Evolutionary conservation across 2,113 vertebrate genomes (phyloP).

Genomic region (Nematolebias whitei): DNA sequence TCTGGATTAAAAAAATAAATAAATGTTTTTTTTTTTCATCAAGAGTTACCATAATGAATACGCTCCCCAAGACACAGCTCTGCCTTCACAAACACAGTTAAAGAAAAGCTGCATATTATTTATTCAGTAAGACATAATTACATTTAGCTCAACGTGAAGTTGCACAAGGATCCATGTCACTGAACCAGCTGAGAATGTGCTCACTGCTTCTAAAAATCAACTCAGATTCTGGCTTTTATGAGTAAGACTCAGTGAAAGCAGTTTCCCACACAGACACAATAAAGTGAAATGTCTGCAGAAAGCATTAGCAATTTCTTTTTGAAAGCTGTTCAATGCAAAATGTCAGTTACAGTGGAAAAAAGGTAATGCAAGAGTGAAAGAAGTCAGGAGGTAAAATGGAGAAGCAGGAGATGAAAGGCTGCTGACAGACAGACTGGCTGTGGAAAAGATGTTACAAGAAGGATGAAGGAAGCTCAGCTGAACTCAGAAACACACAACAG

Average conservation of each 20-base stretch:
- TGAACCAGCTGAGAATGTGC: background rate
- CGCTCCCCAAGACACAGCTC: constrained; percentile 21
- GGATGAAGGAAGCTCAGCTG: constrained; percentile 51
- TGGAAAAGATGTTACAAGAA: constrained; percentile 24
- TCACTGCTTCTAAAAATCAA: background rate
- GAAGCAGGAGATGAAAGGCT: constrained; percentile 42
- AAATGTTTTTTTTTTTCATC: background rate
- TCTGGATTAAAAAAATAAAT: constrained; percentile 9
- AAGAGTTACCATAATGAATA: constrained; percentile 25
- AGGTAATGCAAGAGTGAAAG: constrained; percentile 52
- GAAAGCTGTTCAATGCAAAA: constrained; percentile 33
- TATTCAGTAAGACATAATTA: constrained; percentile 29
- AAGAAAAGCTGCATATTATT: constrained; percentile 10
- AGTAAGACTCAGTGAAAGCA: background rate
- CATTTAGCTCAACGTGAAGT: constrained; percentile 30
- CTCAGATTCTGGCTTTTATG: background rate
- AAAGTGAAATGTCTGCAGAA: constrained; percentile 25
- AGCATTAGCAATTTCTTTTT: constrained; percentile 29
- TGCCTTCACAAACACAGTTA: constrained; percentile 43
- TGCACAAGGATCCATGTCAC: constrained; percentile 1
- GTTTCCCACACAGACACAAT: background rate
- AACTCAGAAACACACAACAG: constrained; percentile 26
- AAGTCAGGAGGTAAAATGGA: constrained; percentile 35
- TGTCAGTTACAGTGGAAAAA: constrained; percentile 30
- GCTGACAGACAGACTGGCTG: constrained; percentile 40